phyloP scores from a whole-genome alignment of 2,113 vertebrate species.

The Collichthys lucidus region DNA sequence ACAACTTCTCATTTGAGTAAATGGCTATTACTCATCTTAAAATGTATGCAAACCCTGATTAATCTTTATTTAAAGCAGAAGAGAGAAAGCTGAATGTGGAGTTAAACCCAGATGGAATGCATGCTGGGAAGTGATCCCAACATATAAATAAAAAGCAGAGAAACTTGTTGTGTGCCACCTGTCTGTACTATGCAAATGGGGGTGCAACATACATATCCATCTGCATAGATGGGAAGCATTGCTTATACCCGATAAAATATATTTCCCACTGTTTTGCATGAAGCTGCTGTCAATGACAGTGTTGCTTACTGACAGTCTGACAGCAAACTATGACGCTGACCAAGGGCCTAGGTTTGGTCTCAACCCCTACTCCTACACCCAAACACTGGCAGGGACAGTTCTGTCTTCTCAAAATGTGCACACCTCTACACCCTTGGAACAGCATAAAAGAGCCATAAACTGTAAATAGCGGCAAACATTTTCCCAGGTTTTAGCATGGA shows the following conservation, averaged over 20 bases:
- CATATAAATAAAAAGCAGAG: background rate
- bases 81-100: background rate
- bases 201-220: background rate
- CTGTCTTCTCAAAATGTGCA: no score
- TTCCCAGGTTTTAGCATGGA: background rate
- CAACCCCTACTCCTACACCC: no score
- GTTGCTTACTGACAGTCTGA: background rate
- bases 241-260: background rate
- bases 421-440: no score
- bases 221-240: background rate
- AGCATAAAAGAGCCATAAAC: background rate
- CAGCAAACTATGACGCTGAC: background rate
- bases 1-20: conserved; percentile 16
- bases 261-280: background rate
- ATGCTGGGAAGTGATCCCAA: background rate
- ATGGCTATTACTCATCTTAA: conserved; percentile 4
- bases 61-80: background rate
- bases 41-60: conserved; percentile 4
- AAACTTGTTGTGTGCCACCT: background rate
- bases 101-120: background rate
- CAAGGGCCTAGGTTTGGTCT: no score
- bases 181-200: background rate
- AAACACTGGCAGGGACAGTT: no score
- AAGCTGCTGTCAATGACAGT: no score
- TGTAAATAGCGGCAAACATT: conserved; percentile 1